phyloP scores from a whole-genome alignment of 2,797 vertebrate species.

The Champsocephalus esox region DNA sequence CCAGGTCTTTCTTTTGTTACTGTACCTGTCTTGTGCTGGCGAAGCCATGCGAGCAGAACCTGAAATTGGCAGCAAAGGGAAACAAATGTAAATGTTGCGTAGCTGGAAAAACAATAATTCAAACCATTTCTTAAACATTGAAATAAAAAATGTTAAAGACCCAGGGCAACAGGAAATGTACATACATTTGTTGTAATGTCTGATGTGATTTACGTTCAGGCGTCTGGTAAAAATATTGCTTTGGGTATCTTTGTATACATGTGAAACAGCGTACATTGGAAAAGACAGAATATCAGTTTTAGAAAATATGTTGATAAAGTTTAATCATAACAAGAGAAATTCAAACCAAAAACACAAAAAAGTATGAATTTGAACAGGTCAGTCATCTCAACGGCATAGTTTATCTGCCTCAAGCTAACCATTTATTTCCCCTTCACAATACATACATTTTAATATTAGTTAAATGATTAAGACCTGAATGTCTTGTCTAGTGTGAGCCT shows the following conservation, averaged over 20 bases:
- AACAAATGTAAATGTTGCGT: constrained; percentile 28
- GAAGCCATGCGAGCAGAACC: constrained; percentile 53
- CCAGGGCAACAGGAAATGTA: neutral
- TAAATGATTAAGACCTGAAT: too few species aligned
- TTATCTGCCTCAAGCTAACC: neutral
- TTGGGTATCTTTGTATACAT: neutral
- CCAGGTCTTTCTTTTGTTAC: constrained; percentile 18
- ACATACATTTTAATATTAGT: neutral
- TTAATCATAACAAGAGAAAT: neutral
- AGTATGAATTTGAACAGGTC: neutral
- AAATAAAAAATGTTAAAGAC: neutral
- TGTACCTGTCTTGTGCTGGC: constrained; percentile 66
- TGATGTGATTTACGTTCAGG: neutral
- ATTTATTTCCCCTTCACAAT: neutral
- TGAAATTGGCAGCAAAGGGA: constrained; percentile 29
- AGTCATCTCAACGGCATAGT: neutral
- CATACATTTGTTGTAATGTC: neutral
- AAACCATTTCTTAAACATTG: neutral
- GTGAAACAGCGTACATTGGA: too few species aligned
- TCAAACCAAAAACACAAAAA: neutral
- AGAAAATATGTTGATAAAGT: neutral
- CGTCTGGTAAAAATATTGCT: neutral
- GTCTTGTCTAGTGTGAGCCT: neutral
- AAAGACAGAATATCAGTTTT: too few species aligned
- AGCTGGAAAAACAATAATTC: neutral